Base-by-base conservation (phyloP, 30 jellyfish, hydroid and myxozoan genomes). In the Chrysaora quinquecirrha region DNA sequence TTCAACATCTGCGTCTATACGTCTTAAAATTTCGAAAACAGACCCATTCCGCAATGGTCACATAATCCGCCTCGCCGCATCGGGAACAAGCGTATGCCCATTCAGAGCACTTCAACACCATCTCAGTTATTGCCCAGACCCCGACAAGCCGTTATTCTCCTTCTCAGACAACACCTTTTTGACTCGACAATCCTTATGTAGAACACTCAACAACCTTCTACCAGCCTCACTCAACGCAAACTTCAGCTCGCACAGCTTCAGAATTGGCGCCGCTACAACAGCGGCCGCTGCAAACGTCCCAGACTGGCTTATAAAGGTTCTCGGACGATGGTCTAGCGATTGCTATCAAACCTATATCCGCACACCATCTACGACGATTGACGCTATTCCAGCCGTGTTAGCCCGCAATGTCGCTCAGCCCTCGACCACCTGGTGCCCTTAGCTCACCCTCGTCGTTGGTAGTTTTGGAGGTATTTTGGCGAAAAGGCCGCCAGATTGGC, bases 31-130 rank as follows among this genome's bases (percentile, higher is more conserved):
- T 2, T 64, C 76, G 3, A 64, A 64, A 32, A 64, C 49, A 2
- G 76, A 64, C 76, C 76, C 76, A 3, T 64, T 64, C 24, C 60
- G 76, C 50, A 29, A 7, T 64, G 76, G 76, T 56, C 52, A 32
- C 27, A 22, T 23, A 32, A 27, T 64, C 21, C 14, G 10, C 20
- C 3, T 64, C 24, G 48, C 52, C 60, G 22, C 76, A 2, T 27
- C 76, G 7, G 52, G 27, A 11, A 3, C 48, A 7, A 2, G 23
- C 11, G 7, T 64, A 2, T 64, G 76, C 56, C 76, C 76, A 2
- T 58, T 64, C 54, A 14, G 52, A 3, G 48, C 76, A 7, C 56
- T 64, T 2, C 56, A 64, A 14, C 14, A 64, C 6, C 52, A 29
- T 23, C 3, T 64, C 9, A 3, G 60, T 2, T 2, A 23, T 24